A percentile compares a stretch with the other conserved stretches of the same genome.
Evolutionary conservation across 2,888 invertebrate species (phyloP).

Genomic region (Tipula helvola): DNA sequence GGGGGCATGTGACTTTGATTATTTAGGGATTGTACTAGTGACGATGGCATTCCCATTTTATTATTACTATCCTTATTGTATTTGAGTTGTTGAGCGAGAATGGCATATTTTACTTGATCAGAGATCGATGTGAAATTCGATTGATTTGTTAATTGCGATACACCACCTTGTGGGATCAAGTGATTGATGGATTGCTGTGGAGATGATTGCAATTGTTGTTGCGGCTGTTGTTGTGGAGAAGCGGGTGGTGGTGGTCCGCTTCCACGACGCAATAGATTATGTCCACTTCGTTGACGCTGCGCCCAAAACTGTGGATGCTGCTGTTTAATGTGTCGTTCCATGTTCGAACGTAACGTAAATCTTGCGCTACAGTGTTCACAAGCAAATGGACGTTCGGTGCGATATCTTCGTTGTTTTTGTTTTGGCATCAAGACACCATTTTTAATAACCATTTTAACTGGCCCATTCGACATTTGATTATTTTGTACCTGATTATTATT

Average conservation of each 20-base stretch:
- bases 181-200: slow-evolving; percentile 28
- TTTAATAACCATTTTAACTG: slow-evolving; percentile 76
- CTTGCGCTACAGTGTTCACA: slow-evolving; percentile 84
- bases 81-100: slow-evolving; percentile 66
- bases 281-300: slow-evolving; percentile 53
- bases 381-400: slow-evolving; percentile 81
- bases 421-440: slow-evolving; percentile 84
- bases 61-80: slow-evolving; percentile 34
- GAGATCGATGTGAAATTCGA: slow-evolving; percentile 35
- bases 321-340: slow-evolving; percentile 89
- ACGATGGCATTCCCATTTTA: background rate
- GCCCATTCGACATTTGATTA: slow-evolving; percentile 30
- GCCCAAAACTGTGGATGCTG: slow-evolving; percentile 88
- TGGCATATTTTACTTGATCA: slow-evolving; percentile 61
- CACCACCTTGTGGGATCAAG: slow-evolving; percentile 16
- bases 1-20: background rate
- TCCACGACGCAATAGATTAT: slow-evolving; percentile 34
- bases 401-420: slow-evolving; percentile 78
- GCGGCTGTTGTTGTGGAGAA: slow-evolving; percentile 17
- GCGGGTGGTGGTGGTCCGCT: slow-evolving; percentile 19
- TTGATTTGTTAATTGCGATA: background rate
- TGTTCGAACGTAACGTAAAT: slow-evolving; percentile 85
- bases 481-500: background rate
- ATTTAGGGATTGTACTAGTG: background rate
- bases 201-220: slow-evolving; percentile 14